Evolutionary conservation across 2,113 vertebrate genomes (phyloP), one percentile per base, ranked within the genome.

Genomic region (Falcunculus frontatus): DNA sequence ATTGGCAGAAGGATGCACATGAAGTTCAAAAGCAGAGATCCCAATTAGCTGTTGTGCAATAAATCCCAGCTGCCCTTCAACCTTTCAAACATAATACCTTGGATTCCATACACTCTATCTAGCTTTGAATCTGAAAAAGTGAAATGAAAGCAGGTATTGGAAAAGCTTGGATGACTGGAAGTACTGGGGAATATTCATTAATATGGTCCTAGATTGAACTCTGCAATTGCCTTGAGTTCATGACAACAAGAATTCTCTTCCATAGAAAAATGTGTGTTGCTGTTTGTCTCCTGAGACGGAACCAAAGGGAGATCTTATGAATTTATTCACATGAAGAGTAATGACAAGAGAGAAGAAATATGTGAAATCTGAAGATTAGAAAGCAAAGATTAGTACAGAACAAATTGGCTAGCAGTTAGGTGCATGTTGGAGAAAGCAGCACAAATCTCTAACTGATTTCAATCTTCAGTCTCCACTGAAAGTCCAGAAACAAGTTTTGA

Each of bases 1-100:
- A 90, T 30, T 84, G 73, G 79, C 90, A 92, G 90, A 86, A 91
- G 47, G 52, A 90, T 84, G 52, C 80, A 78, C 47, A 29, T 90
- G 53, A 88, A 83, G 52, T 90, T 72, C 79, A 81, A 92, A 95
- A 94, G 35, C 47, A 88, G 79, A 77, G 65, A 94, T 94, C 68
- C 69, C 57, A 96, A 84, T 96, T 96, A 96, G 67, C 63, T 90
- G 37, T 65, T 70, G 53, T 65, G 84, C 50, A 83, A 86, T 95
- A 94, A 95, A 89, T 92, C 86, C 56, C 57, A 93, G 23, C 64
- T 93, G 69, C 87, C 60, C 63, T 95, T 95, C 77, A 89, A 16
- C 57, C 37, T 79, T 92, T 94, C 78, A 89, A 84, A 86, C 79
- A 75, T 77, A 80, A 91, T 95, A 62, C 68, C 94, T 37, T 79